Evolutionary conservation across 2,797 vertebrate genomes (phyloP).

Genomic region (Peromyscus nudipes): DNA sequence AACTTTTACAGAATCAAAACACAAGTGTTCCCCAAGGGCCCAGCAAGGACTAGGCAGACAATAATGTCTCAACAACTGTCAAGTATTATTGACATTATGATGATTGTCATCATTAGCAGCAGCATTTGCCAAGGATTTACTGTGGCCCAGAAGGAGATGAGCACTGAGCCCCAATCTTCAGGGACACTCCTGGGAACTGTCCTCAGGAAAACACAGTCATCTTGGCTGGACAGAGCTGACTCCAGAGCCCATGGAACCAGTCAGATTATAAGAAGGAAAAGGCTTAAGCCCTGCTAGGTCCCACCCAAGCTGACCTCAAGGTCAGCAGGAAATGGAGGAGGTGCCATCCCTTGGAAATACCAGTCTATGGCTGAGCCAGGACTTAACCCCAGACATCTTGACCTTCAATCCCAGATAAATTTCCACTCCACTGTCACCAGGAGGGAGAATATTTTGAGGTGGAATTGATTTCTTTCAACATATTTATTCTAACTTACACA

Average conservation of each 20-base stretch:
- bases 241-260: not conserved
- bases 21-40: not conserved
- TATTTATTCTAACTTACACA: not conserved
- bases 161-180: not conserved
- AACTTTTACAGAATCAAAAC: not conserved
- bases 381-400: not conserved
- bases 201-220: not conserved
- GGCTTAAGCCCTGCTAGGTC: not conserved
- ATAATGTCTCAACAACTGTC: not conserved
- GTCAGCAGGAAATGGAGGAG: not conserved
- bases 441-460: conserved; percentile 19
- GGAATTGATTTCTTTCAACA: conserved; percentile 61
- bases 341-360: not conserved
- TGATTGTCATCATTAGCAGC: not conserved
- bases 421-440: not conserved
- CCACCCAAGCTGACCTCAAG: not conserved
- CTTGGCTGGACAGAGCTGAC: not conserved
- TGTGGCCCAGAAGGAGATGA: not conserved
- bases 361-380: not conserved
- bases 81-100: not conserved
- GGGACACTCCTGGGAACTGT: not conserved
- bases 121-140: not conserved
- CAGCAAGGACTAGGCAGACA: not conserved
- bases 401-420: not conserved
- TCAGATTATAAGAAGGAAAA: not conserved